Evolutionary conservation across 2,888 invertebrate species (phyloP), one percentile per base, ranked within the genome.

Genomic region (Nysson spinosus): DNA sequence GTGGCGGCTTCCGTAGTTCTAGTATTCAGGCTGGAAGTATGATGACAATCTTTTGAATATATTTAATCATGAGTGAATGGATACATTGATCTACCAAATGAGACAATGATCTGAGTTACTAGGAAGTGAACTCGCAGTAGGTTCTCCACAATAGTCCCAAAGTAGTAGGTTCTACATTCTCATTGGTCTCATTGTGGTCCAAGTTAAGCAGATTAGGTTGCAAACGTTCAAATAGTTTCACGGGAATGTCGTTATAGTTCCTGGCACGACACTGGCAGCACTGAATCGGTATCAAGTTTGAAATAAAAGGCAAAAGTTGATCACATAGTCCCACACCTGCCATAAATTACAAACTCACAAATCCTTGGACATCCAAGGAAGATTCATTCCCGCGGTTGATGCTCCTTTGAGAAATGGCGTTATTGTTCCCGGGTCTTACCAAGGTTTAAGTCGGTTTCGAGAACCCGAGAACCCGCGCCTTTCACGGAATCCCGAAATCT

Each of bases 381-480:
- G n/a, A 56, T 56, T 54, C 40, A 62, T 55, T 65, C 46, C 63
- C 30, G 43, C 22, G 44, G 6, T 24, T 34, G 35, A 14, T 24
- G 24, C 51, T 11, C 28, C 40, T 39, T 43, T 14, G 50, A 49
- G 55, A 43, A 51, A 51, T 46, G 47, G 28, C 63, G 63, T 63
- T 56, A 66, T 52, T 66, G 63, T 66, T 66, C 51, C 39, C 46
- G 22, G 34, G 3, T 51, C n/a, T 20, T 26, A n/a, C 28, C 37
- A 22, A 51, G 63, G 37, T 57, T 66, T 57, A 64, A 63, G 30
- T 16, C 49, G 32, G 17, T 52, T 32, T 26, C n/a, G n/a, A n/a
- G n/a, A n/a, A n/a, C n/a, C n/a, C n/a, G n/a, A n/a, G n/a, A 42
- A 6, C 12, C 14, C n/a, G 17, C 43, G 39, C 40, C 37, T 47